These are phyloP conservation scores for Semicossyphus pulcher DNA, from an alignment of 2,113 vertebrate species.

Conservation along the genomic window DNA sequence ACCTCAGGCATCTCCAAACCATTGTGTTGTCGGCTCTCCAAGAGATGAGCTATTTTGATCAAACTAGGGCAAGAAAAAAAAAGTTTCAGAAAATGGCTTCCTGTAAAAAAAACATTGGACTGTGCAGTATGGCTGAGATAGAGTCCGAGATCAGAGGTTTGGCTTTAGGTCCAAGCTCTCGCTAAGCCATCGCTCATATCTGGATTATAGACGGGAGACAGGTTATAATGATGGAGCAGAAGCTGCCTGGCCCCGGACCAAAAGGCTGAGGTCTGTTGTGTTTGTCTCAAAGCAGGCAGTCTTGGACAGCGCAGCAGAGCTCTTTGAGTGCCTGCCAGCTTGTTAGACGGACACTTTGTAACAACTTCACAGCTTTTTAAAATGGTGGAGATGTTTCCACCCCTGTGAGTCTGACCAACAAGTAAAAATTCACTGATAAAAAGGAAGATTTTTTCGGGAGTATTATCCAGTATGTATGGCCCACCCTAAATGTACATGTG, in stretches of 20 bases:
- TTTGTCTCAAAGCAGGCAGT: slow-evolving; percentile 48
- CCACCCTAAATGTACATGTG: slow-evolving; percentile 46
- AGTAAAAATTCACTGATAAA: neutral
- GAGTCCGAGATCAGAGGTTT: slow-evolving; percentile 46
- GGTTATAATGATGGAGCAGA: slow-evolving; percentile 62
- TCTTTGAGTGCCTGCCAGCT: slow-evolving; percentile 52
- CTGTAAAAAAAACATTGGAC: slow-evolving; percentile 55
- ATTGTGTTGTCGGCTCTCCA: slow-evolving; percentile 55
- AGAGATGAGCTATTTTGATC: slow-evolving; percentile 69
- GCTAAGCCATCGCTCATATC: slow-evolving; percentile 49
- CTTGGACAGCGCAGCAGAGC: slow-evolving; percentile 34
- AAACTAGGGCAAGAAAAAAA: slow-evolving; percentile 50
- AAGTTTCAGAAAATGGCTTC: slow-evolving; percentile 65
- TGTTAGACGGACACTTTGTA: slow-evolving; percentile 32
- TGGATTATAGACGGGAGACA: slow-evolving; percentile 56
- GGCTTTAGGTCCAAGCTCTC: slow-evolving; percentile 37
- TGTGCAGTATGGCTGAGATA: slow-evolving; percentile 38
- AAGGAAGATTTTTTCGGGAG: too few relatives aligned
- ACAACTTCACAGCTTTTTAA: slow-evolving; percentile 40
- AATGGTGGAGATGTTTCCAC: slow-evolving; percentile 40
- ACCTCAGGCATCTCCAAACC: slow-evolving; percentile 68
- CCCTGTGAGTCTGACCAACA: slow-evolving; percentile 16
- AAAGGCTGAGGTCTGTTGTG: slow-evolving; percentile 52
- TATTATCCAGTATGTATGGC: too few relatives aligned
- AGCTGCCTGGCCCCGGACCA: slow-evolving; percentile 44